Evolutionary conservation across 1,140 invertebrate genomes (phyloP).

Genomic region (Leptinotarsa undecemlineata): DNA sequence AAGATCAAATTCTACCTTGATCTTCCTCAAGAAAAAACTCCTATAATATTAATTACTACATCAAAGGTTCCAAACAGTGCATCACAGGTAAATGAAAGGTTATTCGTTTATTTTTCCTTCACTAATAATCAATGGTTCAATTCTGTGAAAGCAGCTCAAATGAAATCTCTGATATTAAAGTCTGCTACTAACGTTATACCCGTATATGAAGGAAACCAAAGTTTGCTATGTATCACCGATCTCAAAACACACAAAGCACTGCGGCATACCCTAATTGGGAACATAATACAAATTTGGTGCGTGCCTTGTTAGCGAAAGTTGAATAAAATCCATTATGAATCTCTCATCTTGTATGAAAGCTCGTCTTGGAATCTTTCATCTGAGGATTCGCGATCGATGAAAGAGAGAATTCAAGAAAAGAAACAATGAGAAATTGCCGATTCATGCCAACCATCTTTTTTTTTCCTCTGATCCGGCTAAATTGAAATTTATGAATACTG

Average conservation of each 20-base stretch:
- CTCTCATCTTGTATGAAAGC: neutral
- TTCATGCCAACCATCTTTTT: neutral
- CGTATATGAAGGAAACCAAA: no score
- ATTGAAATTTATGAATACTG: neutral
- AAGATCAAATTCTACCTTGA: no score
- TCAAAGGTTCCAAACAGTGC: no score
- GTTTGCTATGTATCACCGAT: neutral
- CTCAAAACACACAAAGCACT: neutral
- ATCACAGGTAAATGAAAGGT: no score
- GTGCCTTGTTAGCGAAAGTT: neutral
- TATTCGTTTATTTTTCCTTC: no score
- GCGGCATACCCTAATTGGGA: neutral
- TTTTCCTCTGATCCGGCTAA: neutral
- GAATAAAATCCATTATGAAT: constrained; percentile 11
- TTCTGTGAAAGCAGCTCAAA: neutral
- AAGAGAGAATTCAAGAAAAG: neutral
- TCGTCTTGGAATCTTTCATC: neutral
- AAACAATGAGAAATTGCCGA: neutral
- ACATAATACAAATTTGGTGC: neutral
- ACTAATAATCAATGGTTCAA: neutral
- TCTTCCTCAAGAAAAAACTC: no score
- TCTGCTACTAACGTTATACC: no score
- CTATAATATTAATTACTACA: no score
- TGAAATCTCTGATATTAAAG: neutral
- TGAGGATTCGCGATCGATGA: neutral